These are phyloP conservation scores for Salvelinus alpinus DNA, from an alignment of 2,113 vertebrate species.

Conservation along the genomic window DNA sequence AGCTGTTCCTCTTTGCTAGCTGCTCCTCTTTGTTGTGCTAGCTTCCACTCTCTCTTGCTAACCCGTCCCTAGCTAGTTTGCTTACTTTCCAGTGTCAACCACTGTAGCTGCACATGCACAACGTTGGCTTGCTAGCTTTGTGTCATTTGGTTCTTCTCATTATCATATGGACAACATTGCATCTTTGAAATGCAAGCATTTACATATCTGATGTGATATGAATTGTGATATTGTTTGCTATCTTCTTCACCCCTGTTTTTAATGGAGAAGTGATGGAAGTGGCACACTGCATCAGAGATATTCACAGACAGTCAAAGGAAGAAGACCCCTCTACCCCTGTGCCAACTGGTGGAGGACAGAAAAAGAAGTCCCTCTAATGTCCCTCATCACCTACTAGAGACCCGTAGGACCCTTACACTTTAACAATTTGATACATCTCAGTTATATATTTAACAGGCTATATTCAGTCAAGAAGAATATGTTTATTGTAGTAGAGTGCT, in stretches of 20 bases:
- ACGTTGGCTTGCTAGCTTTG: not conserved
- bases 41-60: too few species aligned
- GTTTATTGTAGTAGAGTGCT: too few species aligned
- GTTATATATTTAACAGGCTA: too few species aligned
- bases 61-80: too few species aligned
- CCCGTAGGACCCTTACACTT: constrained; percentile 71
- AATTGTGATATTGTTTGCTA: too few species aligned
- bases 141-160: not conserved
- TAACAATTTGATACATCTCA: too few species aligned
- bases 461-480: not conserved
- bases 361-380: constrained; percentile 51
- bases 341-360: constrained; percentile 78
- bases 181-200: not conserved
- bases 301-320: constrained; percentile 47
- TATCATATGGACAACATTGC: not conserved
- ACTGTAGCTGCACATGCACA: too few species aligned
- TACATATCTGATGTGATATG: not conserved
- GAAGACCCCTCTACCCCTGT: constrained; percentile 69
- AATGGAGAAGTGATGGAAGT: constrained; percentile 70
- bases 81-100: too few species aligned
- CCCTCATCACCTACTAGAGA: constrained; percentile 82
- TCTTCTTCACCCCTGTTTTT: not conserved
- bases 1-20: not conserved
- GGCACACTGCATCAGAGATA: constrained; percentile 39
- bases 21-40: not conserved